Percentiles rank a stretch among this genome's conserved stretches.
Evolutionary conservation across 2,113 vertebrate species (phyloP).

Genomic region (Mionectes macconnelli): DNA sequence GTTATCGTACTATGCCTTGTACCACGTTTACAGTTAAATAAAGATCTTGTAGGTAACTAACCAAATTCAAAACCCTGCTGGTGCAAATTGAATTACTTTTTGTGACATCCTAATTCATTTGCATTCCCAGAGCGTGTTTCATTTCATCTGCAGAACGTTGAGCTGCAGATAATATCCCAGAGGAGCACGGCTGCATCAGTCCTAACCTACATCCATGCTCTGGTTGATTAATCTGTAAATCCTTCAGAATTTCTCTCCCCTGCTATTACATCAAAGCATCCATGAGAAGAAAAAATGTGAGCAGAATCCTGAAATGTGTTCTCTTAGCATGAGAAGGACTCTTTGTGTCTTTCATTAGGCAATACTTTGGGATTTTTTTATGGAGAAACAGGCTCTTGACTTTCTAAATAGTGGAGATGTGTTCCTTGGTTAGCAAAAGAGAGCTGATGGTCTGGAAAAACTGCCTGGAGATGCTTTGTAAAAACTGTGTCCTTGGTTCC

Average conservation of each 20-base stretch:
- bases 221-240: neutral
- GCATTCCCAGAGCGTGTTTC: neutral
- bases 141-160: neutral
- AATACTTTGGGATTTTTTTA: neutral
- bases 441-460: slow-evolving; percentile 12
- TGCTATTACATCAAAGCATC: slow-evolving; percentile 23
- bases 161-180: neutral
- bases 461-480: slow-evolving; percentile 4
- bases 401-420: neutral
- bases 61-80: neutral
- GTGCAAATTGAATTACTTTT: slow-evolving; percentile 44
- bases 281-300: neutral
- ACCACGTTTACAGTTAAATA: slow-evolving; percentile 37
- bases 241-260: slow-evolving; percentile 18
- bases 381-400: neutral
- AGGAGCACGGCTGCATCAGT: neutral
- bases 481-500: slow-evolving; percentile 42
- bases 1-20: neutral
- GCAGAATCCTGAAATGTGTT: neutral
- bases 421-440: neutral
- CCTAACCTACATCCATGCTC: neutral
- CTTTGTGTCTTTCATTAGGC: neutral
- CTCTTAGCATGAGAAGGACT: neutral
- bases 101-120: slow-evolving; percentile 26
- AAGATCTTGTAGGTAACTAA: slow-evolving; percentile 9